Conservation (phyloP, 2,888 invertebrate genomes). For the Cerastoderma edule region DNA sequence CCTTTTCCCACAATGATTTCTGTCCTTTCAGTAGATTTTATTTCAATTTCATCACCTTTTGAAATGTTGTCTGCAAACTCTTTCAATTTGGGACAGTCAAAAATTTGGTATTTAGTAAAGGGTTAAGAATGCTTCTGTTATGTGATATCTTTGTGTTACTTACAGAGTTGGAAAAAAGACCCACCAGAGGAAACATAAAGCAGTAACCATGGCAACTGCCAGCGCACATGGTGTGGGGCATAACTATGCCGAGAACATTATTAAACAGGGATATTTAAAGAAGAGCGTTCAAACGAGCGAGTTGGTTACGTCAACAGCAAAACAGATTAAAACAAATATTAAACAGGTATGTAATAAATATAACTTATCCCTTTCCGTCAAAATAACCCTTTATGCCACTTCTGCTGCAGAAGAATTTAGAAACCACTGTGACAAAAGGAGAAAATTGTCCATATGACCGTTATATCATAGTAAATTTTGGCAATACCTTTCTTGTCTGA, state of each 20-base stretch:
- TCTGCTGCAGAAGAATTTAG: neutral
- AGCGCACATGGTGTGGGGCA: neutral
- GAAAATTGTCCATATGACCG: too few relatives aligned
- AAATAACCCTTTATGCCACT: too few relatives aligned
- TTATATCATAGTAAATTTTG: too few relatives aligned
- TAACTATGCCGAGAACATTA: constrained; percentile 68
- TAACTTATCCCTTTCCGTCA: too few relatives aligned
- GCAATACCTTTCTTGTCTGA: too few relatives aligned
- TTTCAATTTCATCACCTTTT: neutral
- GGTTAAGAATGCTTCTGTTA: neutral
- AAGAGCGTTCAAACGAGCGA: constrained; percentile 67
- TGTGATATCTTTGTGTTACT: neutral
- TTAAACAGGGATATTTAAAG: constrained; percentile 80
- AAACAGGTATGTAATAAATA: constrained; percentile 61
- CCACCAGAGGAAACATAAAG: neutral
- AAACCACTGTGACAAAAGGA: constrained; percentile 12
- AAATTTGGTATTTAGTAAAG: neutral
- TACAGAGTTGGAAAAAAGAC: neutral
- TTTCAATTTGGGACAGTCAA: neutral
- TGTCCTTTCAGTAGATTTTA: neutral
- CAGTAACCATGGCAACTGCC: constrained; percentile 40
- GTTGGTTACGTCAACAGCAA: constrained; percentile 49
- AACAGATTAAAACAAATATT: constrained; percentile 60
- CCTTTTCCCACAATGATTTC: too few relatives aligned
- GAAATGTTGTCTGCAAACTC: neutral